Evolutionary conservation across 2,888 invertebrate species (phyloP), one percentile per base, ranked within the genome.

Genomic region (Listrodromus nycthemerus): DNA sequence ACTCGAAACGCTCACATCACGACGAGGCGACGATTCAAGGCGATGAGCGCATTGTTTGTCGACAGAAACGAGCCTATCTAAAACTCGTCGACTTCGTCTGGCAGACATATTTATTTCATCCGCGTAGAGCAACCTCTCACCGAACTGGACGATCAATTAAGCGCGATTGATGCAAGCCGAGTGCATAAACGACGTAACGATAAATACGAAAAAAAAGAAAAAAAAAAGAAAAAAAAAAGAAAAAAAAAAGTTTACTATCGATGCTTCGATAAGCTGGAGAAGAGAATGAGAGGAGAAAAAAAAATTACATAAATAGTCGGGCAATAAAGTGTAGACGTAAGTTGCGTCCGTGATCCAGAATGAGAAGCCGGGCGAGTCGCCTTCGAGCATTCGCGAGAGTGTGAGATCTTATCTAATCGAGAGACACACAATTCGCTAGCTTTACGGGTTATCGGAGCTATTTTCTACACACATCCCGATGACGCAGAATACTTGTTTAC

Each of bases 1-100:
- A 52, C 27, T 33, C 61, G n/a, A 63, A 48, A 30, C 55, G 37
- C 13, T 41, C 41, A 19, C 48, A 27, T 69, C 48, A 19, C 37
- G 45, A 52, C 65, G 45, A 37, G 16, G 37, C 19, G 27, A 37
- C 50, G 80, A 71, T 83, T 80, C 58, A 61, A 76, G 37, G 67
- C 83, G 83, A 83, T 83, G 83, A 80, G n/a, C 83, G 65, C 83
- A 83, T 83, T 83, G 80, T 76, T 83, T 83, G 71, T 76, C 75
- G 19, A 73, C 63, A 76, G 71, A 76, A 70, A 75, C 74, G 21
- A 75, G 48, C 77, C 55, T 27, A 16, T 65, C 33, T 79, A 52
- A 65, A 65, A 66, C 50, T 52, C 13, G 24, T 37, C 3, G 58
- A 71, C 30, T n/a, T 6, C 27, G 16, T 1, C n/a, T 8, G 2